Evolutionary conservation across 2,113 vertebrate species (phyloP).

Genomic region (Calyptomena viridis): DNA sequence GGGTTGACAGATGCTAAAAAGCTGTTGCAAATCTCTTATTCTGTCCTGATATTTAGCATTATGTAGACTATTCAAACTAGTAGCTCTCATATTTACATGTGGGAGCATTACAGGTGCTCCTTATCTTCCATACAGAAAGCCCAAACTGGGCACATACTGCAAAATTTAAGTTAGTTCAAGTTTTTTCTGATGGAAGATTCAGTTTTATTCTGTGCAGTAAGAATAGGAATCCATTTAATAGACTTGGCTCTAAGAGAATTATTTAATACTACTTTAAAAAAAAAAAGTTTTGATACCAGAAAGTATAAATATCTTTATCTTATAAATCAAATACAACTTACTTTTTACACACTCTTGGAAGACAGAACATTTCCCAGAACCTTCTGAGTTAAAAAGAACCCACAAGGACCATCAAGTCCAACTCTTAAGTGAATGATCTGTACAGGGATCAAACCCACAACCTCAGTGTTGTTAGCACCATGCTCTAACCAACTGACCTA

Average conservation of each 20-base stretch:
- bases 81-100: neutral
- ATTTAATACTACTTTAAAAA: neutral
- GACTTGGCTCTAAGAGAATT: neutral
- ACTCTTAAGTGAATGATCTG: neutral
- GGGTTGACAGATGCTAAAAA: neutral
- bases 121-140: neutral
- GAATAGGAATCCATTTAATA: neutral
- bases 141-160: neutral
- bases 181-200: neutral
- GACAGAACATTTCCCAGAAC: neutral
- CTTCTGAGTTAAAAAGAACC: neutral
- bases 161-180: neutral
- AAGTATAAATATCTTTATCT: neutral
- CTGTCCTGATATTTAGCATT: neutral
- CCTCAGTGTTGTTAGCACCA: too few relatives aligned
- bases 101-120: neutral
- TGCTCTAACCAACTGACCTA: neutral
- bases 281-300: neutral
- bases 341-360: neutral
- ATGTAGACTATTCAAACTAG: neutral
- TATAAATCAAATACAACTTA: neutral
- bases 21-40: neutral
- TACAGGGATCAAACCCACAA: neutral
- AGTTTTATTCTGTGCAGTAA: neutral
- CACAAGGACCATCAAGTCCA: too few relatives aligned